Base-by-base conservation (phyloP, 2,113 vertebrate species). In the Numida meleagris region DNA sequence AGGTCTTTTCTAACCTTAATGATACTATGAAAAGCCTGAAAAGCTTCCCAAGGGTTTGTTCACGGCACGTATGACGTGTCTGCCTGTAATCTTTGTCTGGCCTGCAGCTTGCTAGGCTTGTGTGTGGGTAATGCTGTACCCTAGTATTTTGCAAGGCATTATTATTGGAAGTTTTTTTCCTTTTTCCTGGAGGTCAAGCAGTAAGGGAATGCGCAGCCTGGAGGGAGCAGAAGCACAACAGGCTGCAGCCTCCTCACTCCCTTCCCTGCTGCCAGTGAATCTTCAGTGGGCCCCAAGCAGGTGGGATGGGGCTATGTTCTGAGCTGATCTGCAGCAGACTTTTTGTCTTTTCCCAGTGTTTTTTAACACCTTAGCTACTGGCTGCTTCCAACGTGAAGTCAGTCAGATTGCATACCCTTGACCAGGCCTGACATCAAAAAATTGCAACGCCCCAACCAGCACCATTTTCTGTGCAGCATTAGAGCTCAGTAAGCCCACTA, bases 291-390 rank as follows among this genome's bases (percentile, higher is more conserved):
- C 50, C 82, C 45, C 55, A 57, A 33, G 50, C 8, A 36, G 59
- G 25, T 61, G 62, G 80, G 57, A 59, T 82, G 55, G 31, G 65
- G 63, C 21, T 63, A 36, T 91, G 42, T 0, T 0, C 6, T 31
- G 68, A 70, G 38, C 20, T 63, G 77, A 10, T 51, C 46, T 3
- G 2, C 0, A 55, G 50, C 75, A 66, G 36, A 12, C 2, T 57
- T 46, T 23, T 31, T 1, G 0, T 1, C 0, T 1, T 2, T 4
- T 0, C 3, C 23, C 45, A 17, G 15, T 6, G 1, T 57, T 82
- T 91, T 81, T 86, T 62, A 73, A 76, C 57, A 55, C 19, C 4
- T 23, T 59, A 66, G 33, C 46, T 82, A 21, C 66, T 95, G n/a
- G 34, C 31, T 80, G 12, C n/a, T 58, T 94, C 24, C 72, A 36